phyloP scores from a whole-genome alignment of 2,888 invertebrate species.

The Erebia palarica region DNA sequence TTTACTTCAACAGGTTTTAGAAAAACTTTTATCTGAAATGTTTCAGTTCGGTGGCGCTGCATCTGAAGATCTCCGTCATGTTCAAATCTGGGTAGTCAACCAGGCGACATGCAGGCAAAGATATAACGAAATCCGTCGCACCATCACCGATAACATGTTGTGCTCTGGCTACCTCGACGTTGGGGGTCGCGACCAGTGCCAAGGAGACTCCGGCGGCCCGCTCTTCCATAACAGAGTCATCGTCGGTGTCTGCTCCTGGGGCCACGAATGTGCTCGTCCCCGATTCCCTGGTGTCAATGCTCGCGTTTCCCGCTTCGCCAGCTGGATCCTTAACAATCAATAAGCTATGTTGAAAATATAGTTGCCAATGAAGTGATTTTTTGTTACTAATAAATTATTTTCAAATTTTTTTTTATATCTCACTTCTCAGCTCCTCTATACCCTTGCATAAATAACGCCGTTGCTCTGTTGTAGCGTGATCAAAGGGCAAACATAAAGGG shows the following conservation, averaged over 20 bases:
- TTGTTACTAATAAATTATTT: not conserved
- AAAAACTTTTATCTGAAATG: not conserved
- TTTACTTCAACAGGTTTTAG: too few relatives aligned
- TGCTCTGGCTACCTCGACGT: conserved; percentile 61
- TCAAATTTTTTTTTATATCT: not conserved
- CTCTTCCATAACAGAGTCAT: conserved; percentile 57
- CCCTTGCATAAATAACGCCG: too few relatives aligned
- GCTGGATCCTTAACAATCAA: conserved; percentile 55
- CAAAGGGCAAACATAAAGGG: too few relatives aligned
- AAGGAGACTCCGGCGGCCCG: conserved; percentile 64
- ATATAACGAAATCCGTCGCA: conserved; percentile 43
- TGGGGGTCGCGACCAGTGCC: conserved; percentile 66
- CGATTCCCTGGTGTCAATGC: conserved; percentile 52
- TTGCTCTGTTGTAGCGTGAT: too few relatives aligned
- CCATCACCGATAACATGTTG: conserved; percentile 57
- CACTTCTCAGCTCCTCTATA: not conserved
- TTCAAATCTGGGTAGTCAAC: conserved; percentile 54
- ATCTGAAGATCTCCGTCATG: conserved; percentile 46
- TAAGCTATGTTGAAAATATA: conserved; percentile 38
- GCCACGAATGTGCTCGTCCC: conserved; percentile 49
- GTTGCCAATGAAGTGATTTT: too few relatives aligned
- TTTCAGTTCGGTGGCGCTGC: conserved; percentile 25
- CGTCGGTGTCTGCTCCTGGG: conserved; percentile 48
- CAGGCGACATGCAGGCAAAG: conserved; percentile 47
- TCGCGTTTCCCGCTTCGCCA: conserved; percentile 52